A percentile compares a stretch with the other conserved stretches of the same genome.
Conservation (phyloP, 2,888 invertebrate genomes). For the Brenthis daphne region DNA sequence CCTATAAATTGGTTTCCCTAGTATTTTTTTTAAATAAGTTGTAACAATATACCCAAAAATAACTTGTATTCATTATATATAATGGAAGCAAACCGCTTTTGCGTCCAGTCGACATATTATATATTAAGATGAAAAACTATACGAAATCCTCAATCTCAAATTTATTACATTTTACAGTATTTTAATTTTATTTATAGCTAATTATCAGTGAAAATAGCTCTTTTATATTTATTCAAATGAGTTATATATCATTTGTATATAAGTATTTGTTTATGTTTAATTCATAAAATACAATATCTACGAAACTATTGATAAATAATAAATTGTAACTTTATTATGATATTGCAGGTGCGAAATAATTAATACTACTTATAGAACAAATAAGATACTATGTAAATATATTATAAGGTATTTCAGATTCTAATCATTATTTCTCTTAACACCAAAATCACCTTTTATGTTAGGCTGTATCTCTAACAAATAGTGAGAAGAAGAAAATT, state of each 20-base stretch:
- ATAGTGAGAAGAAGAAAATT: neutral
- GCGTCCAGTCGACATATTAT: no score
- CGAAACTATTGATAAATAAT: neutral
- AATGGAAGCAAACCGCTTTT: no score
- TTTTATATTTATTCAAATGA: slow-evolving; percentile 3
- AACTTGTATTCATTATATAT: no score
- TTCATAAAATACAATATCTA: slow-evolving; percentile 15
- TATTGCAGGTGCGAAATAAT: slow-evolving; percentile 11
- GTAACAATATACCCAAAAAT: no score
- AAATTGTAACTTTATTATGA: slow-evolving; percentile 1
- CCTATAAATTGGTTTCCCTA: no score
- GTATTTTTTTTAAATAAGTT: no score
- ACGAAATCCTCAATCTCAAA: no score
- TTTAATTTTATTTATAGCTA: neutral
- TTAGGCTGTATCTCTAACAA: neutral
- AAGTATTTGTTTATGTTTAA: slow-evolving; percentile 12
- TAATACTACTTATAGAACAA: neutral
- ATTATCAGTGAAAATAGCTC: neutral
- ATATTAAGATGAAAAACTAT: no score
- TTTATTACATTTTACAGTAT: no score
- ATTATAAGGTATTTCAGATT: neutral
- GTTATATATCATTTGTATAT: neutral
- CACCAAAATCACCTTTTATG: slow-evolving; percentile 1
- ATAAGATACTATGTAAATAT: neutral
- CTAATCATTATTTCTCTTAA: slow-evolving; percentile 2